Evolutionary conservation across 37 sponge, comb jelly and placozoan species (phyloP), one percentile per base, ranked within the genome.

Genomic region (Haliclona indistincta): DNA sequence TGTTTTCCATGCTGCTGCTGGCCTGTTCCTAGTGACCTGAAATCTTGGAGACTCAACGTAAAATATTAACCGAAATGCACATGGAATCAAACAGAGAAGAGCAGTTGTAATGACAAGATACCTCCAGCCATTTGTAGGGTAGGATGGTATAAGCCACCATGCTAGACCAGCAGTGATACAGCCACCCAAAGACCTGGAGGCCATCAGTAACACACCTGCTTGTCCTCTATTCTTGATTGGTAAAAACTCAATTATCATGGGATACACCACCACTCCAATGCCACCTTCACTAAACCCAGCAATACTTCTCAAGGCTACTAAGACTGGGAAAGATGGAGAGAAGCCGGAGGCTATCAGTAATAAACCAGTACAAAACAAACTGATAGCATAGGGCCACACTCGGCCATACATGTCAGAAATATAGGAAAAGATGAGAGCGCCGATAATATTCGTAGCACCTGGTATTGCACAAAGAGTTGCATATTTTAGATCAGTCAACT

Each of bases 61-160:
- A 15, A 47, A 47, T 17, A 15, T 15, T 15, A 47, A 15, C 15
- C 51, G 10, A 47, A 47, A 47, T 15, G 15, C 51, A 47, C 10
- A 15, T 10, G 51, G 13, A 47, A 47, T 47, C 10, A 47, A 47
- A 17, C 13, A 47, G 51, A 15, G 51, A 17, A 47, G 13, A 10
- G 51, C 51, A 17, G 51, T 47, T 47, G 51, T 15, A 17, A 47
- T 47, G 10, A 47, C 15, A 15, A 47, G 15, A 15, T 47, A 47
- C 15, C 51, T 47, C 51, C 51, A 47, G 51, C 51, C 51, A 44
- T 45, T 15, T 2, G n/a, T 4, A 10, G 43, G 62, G 60, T 78
- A 85, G 4, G 67, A 67, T 28, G 86, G 86, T 13, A 85, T 66
- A 19, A 77, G 61, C 86, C 86, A 85, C 86, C 86, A 85, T 1